phyloP scores from a whole-genome alignment of 2,113 vertebrate species.

The Acanthochromis polyacanthus region DNA sequence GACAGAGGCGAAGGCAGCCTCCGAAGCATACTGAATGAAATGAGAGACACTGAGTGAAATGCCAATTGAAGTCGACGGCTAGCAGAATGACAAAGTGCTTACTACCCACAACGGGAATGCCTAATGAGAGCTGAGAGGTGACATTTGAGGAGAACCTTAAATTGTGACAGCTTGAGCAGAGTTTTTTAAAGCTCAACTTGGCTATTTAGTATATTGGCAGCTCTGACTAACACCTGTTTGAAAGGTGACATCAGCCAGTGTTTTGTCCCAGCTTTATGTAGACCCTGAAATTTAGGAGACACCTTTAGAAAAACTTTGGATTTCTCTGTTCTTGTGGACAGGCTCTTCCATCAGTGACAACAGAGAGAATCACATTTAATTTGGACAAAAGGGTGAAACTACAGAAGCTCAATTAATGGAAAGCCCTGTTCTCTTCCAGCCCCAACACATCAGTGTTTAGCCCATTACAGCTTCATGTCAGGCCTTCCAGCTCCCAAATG shows the following conservation, averaged over 20 bases:
- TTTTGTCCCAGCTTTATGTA: conserved; percentile 5
- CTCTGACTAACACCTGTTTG: conserved; percentile 1
- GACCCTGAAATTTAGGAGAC: not conserved
- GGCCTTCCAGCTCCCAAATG: conserved; percentile 10
- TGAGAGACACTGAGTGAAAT: conserved; percentile 66
- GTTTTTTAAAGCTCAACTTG: conserved; percentile 38
- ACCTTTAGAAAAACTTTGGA: not conserved
- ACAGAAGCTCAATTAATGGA: conserved; percentile 13
- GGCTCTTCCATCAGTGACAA: conserved; percentile 32
- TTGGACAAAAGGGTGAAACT: conserved; percentile 19
- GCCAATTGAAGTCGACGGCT: conserved; percentile 58
- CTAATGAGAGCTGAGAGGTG: conserved; percentile 57
- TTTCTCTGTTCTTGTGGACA: not conserved
- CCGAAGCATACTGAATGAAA: conserved; percentile 63
- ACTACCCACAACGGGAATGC: conserved; percentile 43
- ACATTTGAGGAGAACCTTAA: conserved; percentile 50
- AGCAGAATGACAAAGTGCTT: conserved; percentile 64
- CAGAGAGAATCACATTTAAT: conserved; percentile 23
- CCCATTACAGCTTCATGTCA: conserved; percentile 18
- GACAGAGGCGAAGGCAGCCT: conserved; percentile 37
- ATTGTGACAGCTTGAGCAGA: conserved; percentile 46
- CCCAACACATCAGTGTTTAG: conserved; percentile 9
- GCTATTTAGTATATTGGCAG: conserved; percentile 23
- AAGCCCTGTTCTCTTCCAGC: not conserved
- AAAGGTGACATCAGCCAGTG: not conserved